Base-by-base conservation (phyloP, 2,113 vertebrate species). In the Thalassoma bifasciatum region DNA sequence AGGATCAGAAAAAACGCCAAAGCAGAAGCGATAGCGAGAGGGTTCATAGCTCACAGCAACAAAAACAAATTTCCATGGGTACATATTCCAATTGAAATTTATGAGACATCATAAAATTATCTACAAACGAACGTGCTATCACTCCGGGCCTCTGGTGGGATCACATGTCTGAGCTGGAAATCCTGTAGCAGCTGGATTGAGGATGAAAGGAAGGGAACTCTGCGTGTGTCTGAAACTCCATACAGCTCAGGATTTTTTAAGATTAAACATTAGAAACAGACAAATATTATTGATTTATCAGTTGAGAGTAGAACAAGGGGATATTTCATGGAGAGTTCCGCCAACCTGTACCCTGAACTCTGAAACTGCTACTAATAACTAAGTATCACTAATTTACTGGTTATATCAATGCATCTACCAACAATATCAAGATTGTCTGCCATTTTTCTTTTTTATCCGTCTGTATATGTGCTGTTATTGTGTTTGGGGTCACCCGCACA, bases 1-100 rank as follows among this genome's bases (percentile, higher is more conserved):
- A 54, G 65, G 67, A 46, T 68, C 60, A 71, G 65, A 59, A 54
- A 76, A n/a, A 75, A 81, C 46, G 65, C 69, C 61, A 59, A 37
- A 53, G 63, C 44, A 24, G 16, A 36, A 47, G 52, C 9, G 17
- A 2, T 36, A 66, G 79, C 54, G 2, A 0, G 16, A 59, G 54
- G 58, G 51, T 77, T 77, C 72, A 66, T 22, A 44, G 75, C 79
- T 82, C 56, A 73, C 52, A 61, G 82, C 74, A 71, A 40, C 75
- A 82, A 67, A 84, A 74, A 86, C 72, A 77, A 1, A 79, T 82
- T 77, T 86, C 7, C 75, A 71, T 2, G 2, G 63, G 21, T 68
- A 34, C 17, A 47, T 58, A 70, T 65, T 73, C 74, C 67, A 72
- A 66, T 76, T 81, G 71, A 82, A 81, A 78, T 70, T 66, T 75